Evolutionary conservation across 2,888 invertebrate genomes (phyloP).

Genomic region (Drosophila kuntzei): DNA sequence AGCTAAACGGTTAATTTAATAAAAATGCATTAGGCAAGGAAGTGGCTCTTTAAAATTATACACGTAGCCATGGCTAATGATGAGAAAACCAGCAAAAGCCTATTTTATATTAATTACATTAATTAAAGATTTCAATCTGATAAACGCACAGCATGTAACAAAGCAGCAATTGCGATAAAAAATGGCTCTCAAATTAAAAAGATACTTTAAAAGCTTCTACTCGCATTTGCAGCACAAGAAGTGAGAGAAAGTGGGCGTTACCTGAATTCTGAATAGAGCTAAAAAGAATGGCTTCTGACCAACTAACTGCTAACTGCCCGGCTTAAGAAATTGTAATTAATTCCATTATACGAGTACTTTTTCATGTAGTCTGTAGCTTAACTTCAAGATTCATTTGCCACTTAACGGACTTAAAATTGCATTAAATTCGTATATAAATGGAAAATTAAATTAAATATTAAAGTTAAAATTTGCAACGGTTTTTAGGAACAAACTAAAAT

Average conservation of each 20-base stretch:
- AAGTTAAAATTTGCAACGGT: neutral
- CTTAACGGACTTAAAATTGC: neutral
- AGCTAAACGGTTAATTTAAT: conserved; percentile 68
- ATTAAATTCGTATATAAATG: conserved; percentile 13
- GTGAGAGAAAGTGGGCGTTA: conserved; percentile 40
- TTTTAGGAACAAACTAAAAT: neutral
- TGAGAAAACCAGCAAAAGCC: conserved; percentile 36
- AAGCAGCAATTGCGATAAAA: neutral
- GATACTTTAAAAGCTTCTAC: neutral
- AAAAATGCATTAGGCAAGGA: conserved; percentile 59
- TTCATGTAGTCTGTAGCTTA: neutral
- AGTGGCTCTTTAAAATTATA: conserved; percentile 45
- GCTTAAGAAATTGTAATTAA: conserved; percentile 17
- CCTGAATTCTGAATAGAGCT: neutral
- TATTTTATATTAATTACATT: conserved; percentile 58
- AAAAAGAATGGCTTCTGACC: neutral
- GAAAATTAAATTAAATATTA: conserved; percentile 15
- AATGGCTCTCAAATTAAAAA: neutral
- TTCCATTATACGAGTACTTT: conserved; percentile 1
- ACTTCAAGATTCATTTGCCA: neutral
- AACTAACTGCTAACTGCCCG: conserved; percentile 7
- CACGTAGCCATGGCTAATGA: conserved; percentile 46
- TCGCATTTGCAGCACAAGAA: neutral
- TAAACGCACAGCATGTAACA: conserved; percentile 35
- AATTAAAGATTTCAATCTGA: conserved; percentile 57